Evolutionary conservation across 2,113 vertebrate species (phyloP).

Genomic region (Ophiodon elongatus): DNA sequence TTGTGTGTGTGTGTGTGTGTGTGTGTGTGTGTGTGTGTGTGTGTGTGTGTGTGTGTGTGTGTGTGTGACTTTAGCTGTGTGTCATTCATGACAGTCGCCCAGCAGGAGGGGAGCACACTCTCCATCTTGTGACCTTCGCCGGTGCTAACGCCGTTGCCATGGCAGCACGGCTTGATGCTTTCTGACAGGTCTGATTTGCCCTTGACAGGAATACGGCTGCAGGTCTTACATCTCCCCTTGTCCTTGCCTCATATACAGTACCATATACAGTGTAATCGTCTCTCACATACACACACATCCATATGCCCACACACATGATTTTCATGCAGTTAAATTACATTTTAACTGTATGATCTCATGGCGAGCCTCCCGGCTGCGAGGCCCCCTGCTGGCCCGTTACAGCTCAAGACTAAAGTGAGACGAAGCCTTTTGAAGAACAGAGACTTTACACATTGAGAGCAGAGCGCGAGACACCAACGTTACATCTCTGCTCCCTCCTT

Average conservation of each 20-base stretch:
- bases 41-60: constrained; percentile 32
- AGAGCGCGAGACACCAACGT: constrained; percentile 15
- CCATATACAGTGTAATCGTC: constrained; percentile 26
- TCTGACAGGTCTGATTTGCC: constrained; percentile 82
- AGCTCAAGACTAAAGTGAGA: constrained; percentile 61
- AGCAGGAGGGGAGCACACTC: constrained; percentile 72
- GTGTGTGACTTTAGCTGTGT: constrained; percentile 59
- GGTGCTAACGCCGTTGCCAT: constrained; percentile 79
- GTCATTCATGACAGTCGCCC: constrained; percentile 74
- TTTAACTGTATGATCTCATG: constrained; percentile 57
- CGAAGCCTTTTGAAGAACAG: constrained; percentile 56
- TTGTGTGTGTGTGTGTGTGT: constrained; percentile 28
- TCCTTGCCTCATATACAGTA: constrained; percentile 62
- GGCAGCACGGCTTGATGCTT: constrained; percentile 80
- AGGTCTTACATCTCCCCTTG: constrained; percentile 59
- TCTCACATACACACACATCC: constrained; percentile 14
- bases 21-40: constrained; percentile 62
- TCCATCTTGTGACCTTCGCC: constrained; percentile 82
- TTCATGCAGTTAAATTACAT: constrained; percentile 59
- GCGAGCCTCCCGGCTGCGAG: constrained; percentile 50
- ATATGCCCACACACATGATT: constrained; percentile 55
- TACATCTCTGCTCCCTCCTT: constrained; percentile 48
- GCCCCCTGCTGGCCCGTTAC: constrained; percentile 65
- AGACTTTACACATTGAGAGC: constrained; percentile 47
- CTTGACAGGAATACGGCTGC: constrained; percentile 75